phyloP scores from a whole-genome alignment of 2,113 vertebrate species.

The Aleadryas rufinucha region DNA sequence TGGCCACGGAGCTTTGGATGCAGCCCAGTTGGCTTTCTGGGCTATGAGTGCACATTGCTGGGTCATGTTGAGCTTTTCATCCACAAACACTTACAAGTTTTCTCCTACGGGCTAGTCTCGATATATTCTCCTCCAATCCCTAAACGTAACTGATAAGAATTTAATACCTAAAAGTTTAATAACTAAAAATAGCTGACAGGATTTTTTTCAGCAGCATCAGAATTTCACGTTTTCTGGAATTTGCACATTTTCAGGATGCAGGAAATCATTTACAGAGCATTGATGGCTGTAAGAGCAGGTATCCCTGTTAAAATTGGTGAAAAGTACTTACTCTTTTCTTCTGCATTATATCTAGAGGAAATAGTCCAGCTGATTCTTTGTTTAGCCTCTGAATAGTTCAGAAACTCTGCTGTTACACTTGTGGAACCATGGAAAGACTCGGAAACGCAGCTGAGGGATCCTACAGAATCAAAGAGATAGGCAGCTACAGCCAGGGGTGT shows the following conservation, averaged over 20 bases:
- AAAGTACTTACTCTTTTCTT: not conserved
- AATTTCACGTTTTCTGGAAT: not conserved
- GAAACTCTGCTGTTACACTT: not conserved
- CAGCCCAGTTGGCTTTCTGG: not conserved
- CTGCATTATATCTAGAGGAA: not conserved
- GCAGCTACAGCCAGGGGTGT: not conserved
- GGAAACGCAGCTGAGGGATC: not conserved
- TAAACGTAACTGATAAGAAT: not conserved
- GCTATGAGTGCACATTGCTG: not conserved
- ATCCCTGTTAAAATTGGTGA: not conserved
- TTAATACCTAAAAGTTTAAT: not conserved
- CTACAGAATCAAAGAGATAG: not conserved
- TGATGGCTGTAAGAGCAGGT: not conserved
- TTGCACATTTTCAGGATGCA: not conserved
- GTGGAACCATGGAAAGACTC: not conserved
- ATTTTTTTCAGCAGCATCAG: not conserved
- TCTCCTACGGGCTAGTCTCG: accelerated
- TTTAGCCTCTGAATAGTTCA: not conserved
- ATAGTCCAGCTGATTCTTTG: not conserved
- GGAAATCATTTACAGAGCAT: not conserved
- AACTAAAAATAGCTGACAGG: not conserved
- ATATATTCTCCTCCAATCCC: not conserved
- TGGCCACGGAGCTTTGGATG: not conserved
- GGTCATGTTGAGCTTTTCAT: not conserved
- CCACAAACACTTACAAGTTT: not conserved